These are phyloP conservation scores for Panthera uncia DNA, from an alignment of 2,113 vertebrate species.

Conservation along the genomic window DNA sequence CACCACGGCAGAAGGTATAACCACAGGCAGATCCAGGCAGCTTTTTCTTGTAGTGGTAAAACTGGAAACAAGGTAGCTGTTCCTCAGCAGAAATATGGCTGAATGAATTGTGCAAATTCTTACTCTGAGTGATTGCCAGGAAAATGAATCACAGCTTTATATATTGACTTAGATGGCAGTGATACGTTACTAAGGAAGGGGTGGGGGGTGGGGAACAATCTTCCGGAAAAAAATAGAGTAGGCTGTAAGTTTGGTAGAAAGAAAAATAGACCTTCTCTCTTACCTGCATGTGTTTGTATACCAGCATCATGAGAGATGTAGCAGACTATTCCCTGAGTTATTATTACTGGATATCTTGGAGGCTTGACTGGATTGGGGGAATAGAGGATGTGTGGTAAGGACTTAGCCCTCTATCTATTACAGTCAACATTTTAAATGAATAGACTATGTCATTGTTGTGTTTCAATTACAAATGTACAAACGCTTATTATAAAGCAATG, in stretches of 20 bases:
- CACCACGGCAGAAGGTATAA: not conserved
- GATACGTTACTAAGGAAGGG: not conserved
- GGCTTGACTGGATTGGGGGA: not conserved
- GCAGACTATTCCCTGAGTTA: not conserved
- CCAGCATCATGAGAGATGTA: not conserved
- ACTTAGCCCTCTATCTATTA: not conserved
- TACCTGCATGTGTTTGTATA: not conserved
- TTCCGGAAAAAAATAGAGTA: not conserved
- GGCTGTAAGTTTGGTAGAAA: not conserved
- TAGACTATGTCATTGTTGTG: not conserved
- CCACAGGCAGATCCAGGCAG: not conserved
- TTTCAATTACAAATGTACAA: not conserved
- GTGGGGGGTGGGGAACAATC: not conserved
- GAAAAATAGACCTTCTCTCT: not conserved
- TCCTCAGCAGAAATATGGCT: not conserved
- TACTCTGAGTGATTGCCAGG: not conserved
- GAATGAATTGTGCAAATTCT: not conserved
- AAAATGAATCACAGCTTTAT: not conserved
- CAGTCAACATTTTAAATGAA: not conserved
- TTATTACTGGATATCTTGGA: not conserved
- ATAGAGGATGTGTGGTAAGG: not conserved
- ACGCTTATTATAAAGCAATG: not conserved
- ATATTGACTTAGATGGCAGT: not conserved
- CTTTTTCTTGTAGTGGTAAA: not conserved
- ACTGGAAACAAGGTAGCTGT: not conserved